Base-by-base conservation (phyloP, 2,888 invertebrate genomes). In the Thereva nobilitata region DNA sequence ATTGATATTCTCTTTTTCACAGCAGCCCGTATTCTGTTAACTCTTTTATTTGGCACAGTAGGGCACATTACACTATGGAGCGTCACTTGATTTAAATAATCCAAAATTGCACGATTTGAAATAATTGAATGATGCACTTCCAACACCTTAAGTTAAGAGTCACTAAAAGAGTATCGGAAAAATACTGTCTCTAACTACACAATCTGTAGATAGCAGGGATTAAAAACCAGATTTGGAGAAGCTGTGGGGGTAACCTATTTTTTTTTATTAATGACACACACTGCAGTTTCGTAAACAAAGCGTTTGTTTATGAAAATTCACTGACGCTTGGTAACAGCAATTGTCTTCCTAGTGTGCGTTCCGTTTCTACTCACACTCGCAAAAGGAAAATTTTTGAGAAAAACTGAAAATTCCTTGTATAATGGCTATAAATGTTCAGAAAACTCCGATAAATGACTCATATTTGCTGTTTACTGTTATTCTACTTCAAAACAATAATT, bases 1-100 rank as follows among this genome's bases (percentile, higher is more conserved):
- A 91, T 89, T 83, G 91, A 89, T 84, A 92, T 89, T 86, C 91
- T 91, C 89, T 92, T 93, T 88, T 91, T 89, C 81, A 91, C 90
- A 72, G 90, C 76, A 64, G 76, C 75, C 74, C 76, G 76, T 66
- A 76, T 76, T 71, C 76, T 74, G 66, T 72, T 70, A 64, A 72
- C 61, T 67, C 65, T 65, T 49, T 65, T 65, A 49, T 41, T 63
- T 41, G 37, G 37, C 42, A 64, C 50, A 47, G n/a, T 45, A 40
- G 71, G 64, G 71, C 70, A 71, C 71, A 72, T 70, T 70, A 72
- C 70, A 71, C 67, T 64, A 52, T 12, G 45, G 10, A 50, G 35
- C 8, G 41, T 61, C 40, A 23, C 12, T 23, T 23, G 23, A 23
- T 23, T 23, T 2, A 23, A 23, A 23, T 2, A 2, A 23, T 23